phyloP scores from a whole-genome alignment of 2,113 vertebrate species.

The Coptodon rendalli region DNA sequence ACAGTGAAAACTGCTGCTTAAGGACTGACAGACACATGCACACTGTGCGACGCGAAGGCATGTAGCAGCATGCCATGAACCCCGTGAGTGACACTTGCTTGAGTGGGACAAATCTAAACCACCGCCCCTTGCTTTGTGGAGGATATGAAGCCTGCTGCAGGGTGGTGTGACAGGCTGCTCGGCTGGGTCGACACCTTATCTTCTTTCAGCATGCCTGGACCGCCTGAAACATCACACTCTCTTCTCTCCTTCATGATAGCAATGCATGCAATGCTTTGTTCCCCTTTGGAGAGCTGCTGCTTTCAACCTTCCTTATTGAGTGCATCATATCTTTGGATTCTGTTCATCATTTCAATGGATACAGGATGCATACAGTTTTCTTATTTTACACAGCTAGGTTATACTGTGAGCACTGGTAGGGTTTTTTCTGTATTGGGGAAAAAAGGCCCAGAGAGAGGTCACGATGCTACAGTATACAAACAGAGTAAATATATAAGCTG shows the following conservation, averaged over 20 bases:
- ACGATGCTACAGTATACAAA: neutral
- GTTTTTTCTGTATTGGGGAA: neutral
- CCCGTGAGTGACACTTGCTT: slow-evolving; percentile 37
- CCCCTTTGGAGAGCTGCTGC: neutral
- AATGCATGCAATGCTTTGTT: slow-evolving; percentile 24
- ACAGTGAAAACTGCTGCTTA: neutral
- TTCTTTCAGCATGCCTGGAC: slow-evolving; percentile 32
- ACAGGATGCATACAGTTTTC: neutral
- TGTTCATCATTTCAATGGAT: slow-evolving; percentile 7
- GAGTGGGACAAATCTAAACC: slow-evolving; percentile 33
- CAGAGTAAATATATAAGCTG: neutral
- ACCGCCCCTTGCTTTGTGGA: slow-evolving; percentile 26
- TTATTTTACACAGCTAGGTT: neutral
- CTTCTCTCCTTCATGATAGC: neutral
- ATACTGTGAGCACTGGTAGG: neutral
- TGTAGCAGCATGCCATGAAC: slow-evolving; percentile 48
- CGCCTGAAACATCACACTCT: slow-evolving; percentile 1
- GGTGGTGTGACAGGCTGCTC: neutral
- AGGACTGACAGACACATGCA: neutral
- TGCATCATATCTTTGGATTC: neutral
- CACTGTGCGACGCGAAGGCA: slow-evolving; percentile 14
- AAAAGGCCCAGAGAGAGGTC: neutral
- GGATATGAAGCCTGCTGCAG: slow-evolving; percentile 36
- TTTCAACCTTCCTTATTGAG: neutral
- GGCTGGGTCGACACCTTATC: slow-evolving; percentile 31